Percentiles rank a stretch among this genome's conserved stretches.
Evolutionary conservation across 2,797 vertebrate species (phyloP).

Genomic region (Labeo calbasu): DNA sequence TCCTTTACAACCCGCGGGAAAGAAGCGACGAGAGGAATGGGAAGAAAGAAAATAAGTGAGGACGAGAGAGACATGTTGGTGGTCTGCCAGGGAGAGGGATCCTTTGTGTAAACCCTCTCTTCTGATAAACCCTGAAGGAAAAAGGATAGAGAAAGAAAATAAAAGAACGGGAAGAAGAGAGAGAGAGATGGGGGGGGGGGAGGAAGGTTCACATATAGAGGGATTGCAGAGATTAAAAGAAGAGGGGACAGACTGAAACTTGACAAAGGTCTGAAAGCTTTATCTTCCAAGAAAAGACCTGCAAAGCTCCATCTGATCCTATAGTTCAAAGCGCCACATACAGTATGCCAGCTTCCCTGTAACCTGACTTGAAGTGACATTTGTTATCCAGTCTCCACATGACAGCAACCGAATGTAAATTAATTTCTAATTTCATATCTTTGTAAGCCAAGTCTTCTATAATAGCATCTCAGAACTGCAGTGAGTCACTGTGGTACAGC

Average conservation of each 20-base stretch:
- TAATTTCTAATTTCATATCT: slow-evolving; percentile 14
- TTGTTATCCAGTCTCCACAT: slow-evolving; percentile 21
- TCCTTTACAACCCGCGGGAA: slow-evolving; percentile 40
- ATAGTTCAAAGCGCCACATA: slow-evolving; percentile 24
- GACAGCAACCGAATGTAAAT: background rate
- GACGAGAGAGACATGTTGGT: slow-evolving; percentile 29
- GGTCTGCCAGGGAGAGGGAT: slow-evolving; percentile 39
- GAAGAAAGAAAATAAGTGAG: slow-evolving; percentile 34
- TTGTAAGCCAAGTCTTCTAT: slow-evolving; percentile 13
- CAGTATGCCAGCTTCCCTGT: slow-evolving; percentile 18
- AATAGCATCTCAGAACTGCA: slow-evolving; percentile 25
- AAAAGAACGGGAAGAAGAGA: slow-evolving; percentile 24
- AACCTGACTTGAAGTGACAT: slow-evolving; percentile 10
- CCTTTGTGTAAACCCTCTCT: slow-evolving; percentile 49
- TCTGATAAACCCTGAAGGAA: slow-evolving; percentile 54
- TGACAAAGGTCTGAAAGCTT: slow-evolving; percentile 51
- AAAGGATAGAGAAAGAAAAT: slow-evolving; percentile 40
- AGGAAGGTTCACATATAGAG: slow-evolving; percentile 37
- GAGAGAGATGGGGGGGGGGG: background rate
- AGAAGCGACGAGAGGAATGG: slow-evolving; percentile 6
- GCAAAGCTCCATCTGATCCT: slow-evolving; percentile 46
- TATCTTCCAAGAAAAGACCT: slow-evolving; percentile 51
- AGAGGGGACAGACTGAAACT: slow-evolving; percentile 30
- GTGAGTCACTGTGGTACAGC: slow-evolving; percentile 32
- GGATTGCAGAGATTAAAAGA: slow-evolving; percentile 50